These are phyloP conservation scores for Anagrus nilaparvatae DNA, from an alignment of 1,140 invertebrate genomes.

Conservation along the genomic window DNA sequence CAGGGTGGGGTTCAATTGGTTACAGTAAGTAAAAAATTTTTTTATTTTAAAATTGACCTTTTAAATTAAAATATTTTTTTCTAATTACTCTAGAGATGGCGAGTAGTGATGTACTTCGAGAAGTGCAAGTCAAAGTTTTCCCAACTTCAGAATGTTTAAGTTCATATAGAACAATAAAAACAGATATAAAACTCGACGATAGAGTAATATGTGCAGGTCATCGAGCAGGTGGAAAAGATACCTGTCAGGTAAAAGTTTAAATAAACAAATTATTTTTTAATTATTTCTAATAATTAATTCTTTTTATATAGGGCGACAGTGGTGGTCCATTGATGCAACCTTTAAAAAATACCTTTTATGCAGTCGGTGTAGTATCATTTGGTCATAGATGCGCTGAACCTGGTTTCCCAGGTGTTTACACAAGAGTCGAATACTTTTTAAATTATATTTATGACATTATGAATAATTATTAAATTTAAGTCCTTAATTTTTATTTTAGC, in stretches of 20 bases:
- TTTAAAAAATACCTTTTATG: constrained; percentile 37
- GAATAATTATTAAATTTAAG: no score
- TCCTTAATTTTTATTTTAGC: no score
- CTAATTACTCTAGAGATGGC: constrained; percentile 53
- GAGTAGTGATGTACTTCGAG: constrained; percentile 49
- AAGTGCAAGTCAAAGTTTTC: constrained; percentile 63
- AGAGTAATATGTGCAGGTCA: constrained; percentile 69
- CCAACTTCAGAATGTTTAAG: no score
- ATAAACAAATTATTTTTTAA: no score
- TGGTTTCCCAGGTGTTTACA: constrained; percentile 68
- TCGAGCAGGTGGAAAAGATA: constrained; percentile 60
- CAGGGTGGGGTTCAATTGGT: constrained; percentile 63
- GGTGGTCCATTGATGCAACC: constrained; percentile 70
- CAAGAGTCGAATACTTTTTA: constrained; percentile 55
- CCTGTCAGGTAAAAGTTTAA: constrained; percentile 72
- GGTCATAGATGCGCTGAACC: constrained; percentile 62
- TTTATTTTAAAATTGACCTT: no score
- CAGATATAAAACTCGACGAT: no score
- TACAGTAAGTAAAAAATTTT: constrained; percentile 53
- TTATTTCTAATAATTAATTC: no score
- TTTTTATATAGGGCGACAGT: constrained; percentile 57
- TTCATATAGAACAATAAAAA: no score
- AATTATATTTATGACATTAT: constrained; percentile 45
- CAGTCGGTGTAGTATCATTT: constrained; percentile 66
- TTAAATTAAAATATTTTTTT: no score